These are phyloP conservation scores for Drosophila takahashii DNA, from an alignment of 1,140 invertebrate genomes.

Conservation along the genomic window DNA sequence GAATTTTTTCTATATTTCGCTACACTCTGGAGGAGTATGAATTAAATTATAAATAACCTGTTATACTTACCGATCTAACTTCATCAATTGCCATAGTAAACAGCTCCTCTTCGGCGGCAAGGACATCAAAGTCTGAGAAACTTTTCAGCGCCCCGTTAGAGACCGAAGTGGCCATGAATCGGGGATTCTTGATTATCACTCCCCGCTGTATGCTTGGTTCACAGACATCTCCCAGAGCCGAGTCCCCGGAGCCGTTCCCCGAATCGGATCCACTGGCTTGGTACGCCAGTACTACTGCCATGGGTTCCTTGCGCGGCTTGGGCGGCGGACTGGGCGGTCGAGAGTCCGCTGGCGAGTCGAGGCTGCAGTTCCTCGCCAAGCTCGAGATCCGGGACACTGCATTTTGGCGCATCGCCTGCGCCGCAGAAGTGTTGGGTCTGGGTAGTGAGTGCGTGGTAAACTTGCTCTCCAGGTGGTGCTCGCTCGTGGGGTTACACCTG, in stretches of 20 bases:
- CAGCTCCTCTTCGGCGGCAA: slow-evolving; percentile 87
- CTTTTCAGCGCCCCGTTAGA: slow-evolving; percentile 88
- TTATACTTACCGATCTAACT: slow-evolving; percentile 71
- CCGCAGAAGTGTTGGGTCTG: slow-evolving; percentile 73
- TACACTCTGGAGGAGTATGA: too few relatives aligned
- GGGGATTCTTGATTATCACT: slow-evolving; percentile 87
- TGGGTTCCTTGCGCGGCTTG: slow-evolving; percentile 87
- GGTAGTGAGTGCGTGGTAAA: slow-evolving; percentile 87
- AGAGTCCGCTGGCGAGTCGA: slow-evolving; percentile 57
- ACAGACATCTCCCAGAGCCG: slow-evolving; percentile 88
- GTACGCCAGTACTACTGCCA: slow-evolving; percentile 87
- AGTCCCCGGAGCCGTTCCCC: slow-evolving; percentile 94
- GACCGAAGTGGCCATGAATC: slow-evolving; percentile 85
- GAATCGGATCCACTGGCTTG: slow-evolving; percentile 94
- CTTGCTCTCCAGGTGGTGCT: slow-evolving; percentile 80
- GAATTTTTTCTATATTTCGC: too few relatives aligned
- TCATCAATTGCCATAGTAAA: slow-evolving; percentile 87
- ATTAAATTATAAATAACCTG: too few relatives aligned
- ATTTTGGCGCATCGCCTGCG: slow-evolving; percentile 60
- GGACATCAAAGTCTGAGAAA: slow-evolving; percentile 88
- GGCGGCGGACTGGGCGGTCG: slow-evolving; percentile 87
- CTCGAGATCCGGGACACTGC: slow-evolving; percentile 74
- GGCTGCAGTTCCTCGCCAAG: slow-evolving; percentile 86
- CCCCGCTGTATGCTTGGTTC: slow-evolving; percentile 84
- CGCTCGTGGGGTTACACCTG: slow-evolving; percentile 68